A percentile compares a stretch with the other conserved stretches of the same genome.
Evolutionary conservation across 2,113 vertebrate genomes (phyloP).

Genomic region (Dipodomys stephensi): DNA sequence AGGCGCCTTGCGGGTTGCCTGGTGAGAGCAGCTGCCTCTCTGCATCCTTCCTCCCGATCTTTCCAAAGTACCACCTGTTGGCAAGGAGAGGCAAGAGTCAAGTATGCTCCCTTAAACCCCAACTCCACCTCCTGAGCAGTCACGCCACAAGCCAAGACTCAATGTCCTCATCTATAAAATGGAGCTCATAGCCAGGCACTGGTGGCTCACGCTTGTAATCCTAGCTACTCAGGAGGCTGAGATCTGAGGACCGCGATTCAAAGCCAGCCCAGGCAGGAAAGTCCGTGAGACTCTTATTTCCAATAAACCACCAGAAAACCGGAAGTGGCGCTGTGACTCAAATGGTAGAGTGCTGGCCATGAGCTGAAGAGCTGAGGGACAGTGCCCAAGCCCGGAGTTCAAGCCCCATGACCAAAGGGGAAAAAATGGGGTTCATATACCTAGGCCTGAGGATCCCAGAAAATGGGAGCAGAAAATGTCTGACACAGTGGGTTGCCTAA

Average conservation of each 20-base stretch:
- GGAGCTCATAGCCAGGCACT: neutral
- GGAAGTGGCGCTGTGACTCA: too few relatives aligned
- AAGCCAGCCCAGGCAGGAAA: too few relatives aligned
- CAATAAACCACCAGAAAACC: too few relatives aligned
- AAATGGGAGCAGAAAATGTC: neutral
- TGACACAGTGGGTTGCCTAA: neutral
- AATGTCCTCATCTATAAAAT: neutral
- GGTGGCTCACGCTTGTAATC: too few relatives aligned
- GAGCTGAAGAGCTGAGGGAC: too few relatives aligned
- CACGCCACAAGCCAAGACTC: neutral
- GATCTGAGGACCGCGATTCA: too few relatives aligned
- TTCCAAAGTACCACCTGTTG: constrained; percentile 97
- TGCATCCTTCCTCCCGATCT: constrained; percentile 95
- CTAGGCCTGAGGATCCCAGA: neutral
- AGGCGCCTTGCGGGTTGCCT: constrained; percentile 92
- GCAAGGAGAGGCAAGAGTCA: neutral
- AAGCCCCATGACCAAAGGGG: too few relatives aligned
- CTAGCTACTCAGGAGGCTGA: too few relatives aligned
- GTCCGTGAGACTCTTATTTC: too few relatives aligned
- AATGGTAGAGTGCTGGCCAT: too few relatives aligned
- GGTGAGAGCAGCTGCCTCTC: constrained; percentile 93
- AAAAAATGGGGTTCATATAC: neutral
- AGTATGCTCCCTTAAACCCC: accelerated
- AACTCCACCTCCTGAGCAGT: neutral
- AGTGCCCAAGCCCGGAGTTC: too few relatives aligned